These are phyloP conservation scores for Portevinia maculata DNA, from an alignment of 2,888 invertebrate genomes.

Conservation along the genomic window DNA sequence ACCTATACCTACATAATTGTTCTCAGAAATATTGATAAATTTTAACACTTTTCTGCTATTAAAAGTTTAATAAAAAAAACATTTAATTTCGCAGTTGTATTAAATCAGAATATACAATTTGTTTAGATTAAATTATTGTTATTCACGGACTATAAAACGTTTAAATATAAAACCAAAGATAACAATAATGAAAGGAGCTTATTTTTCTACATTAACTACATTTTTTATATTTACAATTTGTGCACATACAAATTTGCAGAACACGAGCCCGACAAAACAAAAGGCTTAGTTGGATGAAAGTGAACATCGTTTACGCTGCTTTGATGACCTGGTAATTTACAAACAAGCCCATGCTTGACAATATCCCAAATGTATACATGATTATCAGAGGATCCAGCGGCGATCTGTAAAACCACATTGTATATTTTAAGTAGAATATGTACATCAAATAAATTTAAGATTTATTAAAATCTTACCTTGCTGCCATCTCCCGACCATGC, in stretches of 20 bases:
- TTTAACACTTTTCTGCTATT: too few species aligned
- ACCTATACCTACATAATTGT: too few species aligned
- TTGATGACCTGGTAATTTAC: slow-evolving; percentile 94
- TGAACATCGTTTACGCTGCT: slow-evolving; percentile 98
- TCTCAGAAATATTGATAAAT: too few species aligned
- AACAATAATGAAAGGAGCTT: background rate
- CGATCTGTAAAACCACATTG: background rate
- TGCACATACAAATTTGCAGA: slow-evolving; percentile 98
- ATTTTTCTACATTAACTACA: background rate
- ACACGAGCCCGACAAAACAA: slow-evolving; percentile 95
- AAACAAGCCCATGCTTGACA: background rate
- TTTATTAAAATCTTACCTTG: background rate
- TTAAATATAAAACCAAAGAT: too few species aligned
- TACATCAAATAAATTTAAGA: background rate
- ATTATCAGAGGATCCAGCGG: slow-evolving; percentile 92
- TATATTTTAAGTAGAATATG: background rate
- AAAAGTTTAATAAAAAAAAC: too few species aligned
- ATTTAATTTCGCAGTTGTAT: too few species aligned
- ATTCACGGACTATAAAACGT: too few species aligned
- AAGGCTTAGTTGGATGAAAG: slow-evolving; percentile 96
- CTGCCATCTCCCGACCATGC: slow-evolving; percentile 96
- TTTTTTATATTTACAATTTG: slow-evolving; percentile 89
- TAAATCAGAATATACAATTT: too few species aligned
- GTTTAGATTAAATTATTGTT: too few species aligned
- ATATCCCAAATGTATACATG: slow-evolving; percentile 96